Evolutionary conservation across 2,113 vertebrate species (phyloP), one percentile per base, ranked within the genome.

Genomic region (Calyptomena viridis): DNA sequence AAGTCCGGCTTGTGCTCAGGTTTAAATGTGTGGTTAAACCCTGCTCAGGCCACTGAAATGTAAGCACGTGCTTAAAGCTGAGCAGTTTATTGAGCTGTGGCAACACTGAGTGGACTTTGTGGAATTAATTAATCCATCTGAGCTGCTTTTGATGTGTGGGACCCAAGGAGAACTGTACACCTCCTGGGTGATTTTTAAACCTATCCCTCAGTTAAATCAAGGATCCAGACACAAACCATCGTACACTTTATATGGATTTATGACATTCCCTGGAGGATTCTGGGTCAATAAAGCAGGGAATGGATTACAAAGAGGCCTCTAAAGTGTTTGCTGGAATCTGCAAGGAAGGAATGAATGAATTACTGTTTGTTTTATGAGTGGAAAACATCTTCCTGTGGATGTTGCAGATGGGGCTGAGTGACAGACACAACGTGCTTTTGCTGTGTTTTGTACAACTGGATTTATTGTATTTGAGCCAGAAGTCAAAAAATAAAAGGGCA

Each of bases 291-390:
- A 93, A 95, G 63, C 60, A 78, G 80, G 81, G 92, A 88, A 85
- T 92, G 90, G 64, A 81, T 95, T 84, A 88, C 85, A 93, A 86
- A 91, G 93, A 96, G 85, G 64, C 82, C 92, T 78, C 90, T 81
- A 35, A 90, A 96, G 85, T 84, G 90, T 96, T 94, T 88, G 75
- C 79, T 84, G 96, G 96, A 78, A 96, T 95, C 90, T 90, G 78
- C 72, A 83, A 88, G 79, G 92, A 67, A 87, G 91, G 89, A 95
- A 91, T 95, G 91, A 93, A 94, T 96, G 91, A 93, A 73, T 90
- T 78, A 27, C 85, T 96, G 77, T 95, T 89, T 85, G 60, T 52
- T 93, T 90, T 94, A 64, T 63, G 79, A 74, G 76, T 90, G 72
- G 76, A 78, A 96, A 95, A 86, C 87, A 81, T 94, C 92, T 94